A percentile compares a stretch with the other conserved stretches of the same genome.
phyloP scores from a whole-genome alignment of 2,797 vertebrate genomes.

The Scarus forsteni region DNA sequence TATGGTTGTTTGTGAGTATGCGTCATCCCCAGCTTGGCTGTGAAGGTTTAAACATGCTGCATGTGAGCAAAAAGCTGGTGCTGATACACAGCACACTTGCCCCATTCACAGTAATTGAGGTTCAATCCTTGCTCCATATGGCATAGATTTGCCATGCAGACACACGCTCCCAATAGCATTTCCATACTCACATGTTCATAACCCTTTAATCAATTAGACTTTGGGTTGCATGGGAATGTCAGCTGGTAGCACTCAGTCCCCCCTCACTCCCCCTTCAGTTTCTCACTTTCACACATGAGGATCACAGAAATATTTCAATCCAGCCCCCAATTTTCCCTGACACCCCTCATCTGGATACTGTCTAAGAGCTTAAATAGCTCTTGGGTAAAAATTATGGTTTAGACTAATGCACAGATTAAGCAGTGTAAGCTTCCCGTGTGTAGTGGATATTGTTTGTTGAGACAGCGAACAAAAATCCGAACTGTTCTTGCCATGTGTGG shows the following conservation, averaged over 20 bases:
- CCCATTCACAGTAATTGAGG: slow-evolving; percentile 68
- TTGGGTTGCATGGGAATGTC: slow-evolving; percentile 75
- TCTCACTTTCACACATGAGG: slow-evolving; percentile 32
- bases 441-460: slow-evolving; percentile 26
- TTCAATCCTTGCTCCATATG: slow-evolving; percentile 77
- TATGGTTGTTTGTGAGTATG: slow-evolving; percentile 22
- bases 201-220: slow-evolving; percentile 82
- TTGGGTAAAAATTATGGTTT: slow-evolving; percentile 10
- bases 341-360: slow-evolving; percentile 13
- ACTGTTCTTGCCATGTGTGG: slow-evolving; percentile 18
- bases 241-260: slow-evolving; percentile 71
- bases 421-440: slow-evolving; percentile 11
- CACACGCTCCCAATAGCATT: slow-evolving; percentile 52
- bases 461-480: slow-evolving; percentile 8
- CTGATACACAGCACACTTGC: slow-evolving; percentile 44
- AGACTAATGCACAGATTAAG: slow-evolving; percentile 25
- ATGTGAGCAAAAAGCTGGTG: slow-evolving; percentile 27
- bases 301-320: slow-evolving; percentile 55
- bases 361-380: slow-evolving; percentile 31
- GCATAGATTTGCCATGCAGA: slow-evolving; percentile 62
- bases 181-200: slow-evolving; percentile 64
- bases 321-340: slow-evolving; percentile 25
- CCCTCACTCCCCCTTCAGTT: slow-evolving; percentile 49
- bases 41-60: slow-evolving; percentile 21
- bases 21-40: slow-evolving; percentile 23